Conservation (phyloP, 2,113 vertebrate species). For the Anarhynchus alexandrinus region DNA sequence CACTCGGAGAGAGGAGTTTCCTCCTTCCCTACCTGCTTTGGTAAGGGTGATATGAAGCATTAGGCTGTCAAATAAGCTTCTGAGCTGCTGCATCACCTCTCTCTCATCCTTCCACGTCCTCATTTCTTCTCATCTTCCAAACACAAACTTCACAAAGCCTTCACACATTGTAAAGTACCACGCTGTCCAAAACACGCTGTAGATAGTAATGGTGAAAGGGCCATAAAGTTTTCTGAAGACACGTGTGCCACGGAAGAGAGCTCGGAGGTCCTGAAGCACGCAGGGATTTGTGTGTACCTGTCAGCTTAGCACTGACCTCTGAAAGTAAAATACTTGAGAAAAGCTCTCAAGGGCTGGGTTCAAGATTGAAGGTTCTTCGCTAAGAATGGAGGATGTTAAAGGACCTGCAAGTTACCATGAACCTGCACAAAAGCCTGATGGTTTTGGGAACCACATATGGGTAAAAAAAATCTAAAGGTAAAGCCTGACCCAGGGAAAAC, state of each 20-base stretch:
- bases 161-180: fast-evolving
- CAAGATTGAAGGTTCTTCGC: not conserved
- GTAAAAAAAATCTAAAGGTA: not conserved
- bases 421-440: not conserved
- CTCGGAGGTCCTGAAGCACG: fast-evolving
- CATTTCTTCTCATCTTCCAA: not conserved
- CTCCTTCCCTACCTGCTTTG: not conserved
- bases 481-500: not conserved
- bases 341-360: not conserved
- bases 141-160: not conserved
- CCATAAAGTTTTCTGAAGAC: not conserved
- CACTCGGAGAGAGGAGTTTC: not conserved
- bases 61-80: not conserved
- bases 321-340: not conserved
- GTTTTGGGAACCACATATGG: not conserved
- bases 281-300: fast-evolving
- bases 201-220: not conserved
- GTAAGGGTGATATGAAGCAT: not conserved
- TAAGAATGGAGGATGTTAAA: not conserved
- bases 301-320: not conserved
- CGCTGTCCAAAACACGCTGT: fast-evolving
- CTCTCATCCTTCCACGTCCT: not conserved
- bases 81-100: not conserved
- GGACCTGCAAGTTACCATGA: not conserved
- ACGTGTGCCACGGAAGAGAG: not conserved